Conservation (phyloP, 2,888 invertebrate species). For the Zele albiditarsus region DNA sequence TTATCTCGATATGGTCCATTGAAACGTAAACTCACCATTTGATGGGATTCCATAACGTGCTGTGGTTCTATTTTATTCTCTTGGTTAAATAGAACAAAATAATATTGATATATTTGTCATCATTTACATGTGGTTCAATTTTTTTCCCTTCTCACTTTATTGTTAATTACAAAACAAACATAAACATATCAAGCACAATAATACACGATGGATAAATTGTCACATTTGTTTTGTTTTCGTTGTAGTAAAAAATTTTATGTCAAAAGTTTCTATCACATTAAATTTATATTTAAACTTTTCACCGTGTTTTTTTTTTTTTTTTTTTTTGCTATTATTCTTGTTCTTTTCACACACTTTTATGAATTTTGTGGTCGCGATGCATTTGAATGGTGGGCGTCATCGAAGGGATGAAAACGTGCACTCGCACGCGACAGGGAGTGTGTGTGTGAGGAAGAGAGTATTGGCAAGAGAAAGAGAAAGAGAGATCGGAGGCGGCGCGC, state of each 20-base stretch:
- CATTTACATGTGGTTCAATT: neutral
- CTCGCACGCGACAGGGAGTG: neutral
- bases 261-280: no score
- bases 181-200: constrained; percentile 11
- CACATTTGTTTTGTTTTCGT: neutral
- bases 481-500: constrained; percentile 41
- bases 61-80: neutral
- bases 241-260: no score
- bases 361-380: constrained; percentile 30
- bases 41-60: constrained; percentile 65
- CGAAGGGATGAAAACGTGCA: constrained; percentile 24
- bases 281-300: neutral
- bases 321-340: neutral
- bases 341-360: constrained; percentile 6
- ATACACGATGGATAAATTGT: neutral
- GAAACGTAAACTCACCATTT: constrained; percentile 59
- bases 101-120: neutral
- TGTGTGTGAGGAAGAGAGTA: neutral
- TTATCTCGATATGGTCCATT: constrained; percentile 33
- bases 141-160: neutral
- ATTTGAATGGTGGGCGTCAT: neutral
- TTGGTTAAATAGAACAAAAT: neutral
- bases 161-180: constrained; percentile 11
- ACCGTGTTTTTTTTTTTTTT: neutral
- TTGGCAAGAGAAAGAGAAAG: neutral